phyloP scores from a whole-genome alignment of 37 sponge, comb jelly and placozoan species.

The Chondrilla cf. caribensis region DNA sequence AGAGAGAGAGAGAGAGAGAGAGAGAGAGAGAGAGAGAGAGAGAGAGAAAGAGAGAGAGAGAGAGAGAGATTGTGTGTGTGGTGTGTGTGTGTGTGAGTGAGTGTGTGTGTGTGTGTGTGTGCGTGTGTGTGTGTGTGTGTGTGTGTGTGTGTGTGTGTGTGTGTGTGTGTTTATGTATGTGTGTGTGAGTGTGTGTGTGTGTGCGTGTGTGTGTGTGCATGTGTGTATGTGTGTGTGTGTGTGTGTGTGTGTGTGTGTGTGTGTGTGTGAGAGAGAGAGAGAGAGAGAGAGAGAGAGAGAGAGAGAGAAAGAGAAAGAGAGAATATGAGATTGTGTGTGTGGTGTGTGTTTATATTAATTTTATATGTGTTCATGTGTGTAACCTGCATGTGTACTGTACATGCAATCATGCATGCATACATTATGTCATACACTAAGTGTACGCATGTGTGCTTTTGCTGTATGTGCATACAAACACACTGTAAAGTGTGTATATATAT shows the following conservation, averaged over 20 bases:
- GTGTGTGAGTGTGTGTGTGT: conserved; percentile 19
- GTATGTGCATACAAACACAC: no score
- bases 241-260: conserved; percentile 16
- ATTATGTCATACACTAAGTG: background rate
- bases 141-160: conserved; percentile 23
- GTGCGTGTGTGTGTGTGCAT: conserved; percentile 8
- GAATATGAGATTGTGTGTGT: no score
- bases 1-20: background rate
- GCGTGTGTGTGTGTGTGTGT: conserved; percentile 19
- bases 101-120: conserved; percentile 6
- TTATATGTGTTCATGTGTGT: conserved; percentile 1
- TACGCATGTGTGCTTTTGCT: no score
- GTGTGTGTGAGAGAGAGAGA: no score
- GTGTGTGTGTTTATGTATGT: conserved; percentile 17
- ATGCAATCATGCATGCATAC: background rate
- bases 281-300: no score
- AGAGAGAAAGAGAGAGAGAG: background rate
- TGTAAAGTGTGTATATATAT: no score
- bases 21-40: background rate
- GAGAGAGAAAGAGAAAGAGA: no score
- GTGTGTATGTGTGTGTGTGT: conserved; percentile 13
- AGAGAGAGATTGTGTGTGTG: conserved; percentile 4
- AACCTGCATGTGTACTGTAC: background rate
- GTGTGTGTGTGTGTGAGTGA: conserved; percentile 13
- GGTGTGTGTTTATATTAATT: no score